Conservation (phyloP, 2,113 vertebrate species). For the Atractosteus spatula region DNA sequence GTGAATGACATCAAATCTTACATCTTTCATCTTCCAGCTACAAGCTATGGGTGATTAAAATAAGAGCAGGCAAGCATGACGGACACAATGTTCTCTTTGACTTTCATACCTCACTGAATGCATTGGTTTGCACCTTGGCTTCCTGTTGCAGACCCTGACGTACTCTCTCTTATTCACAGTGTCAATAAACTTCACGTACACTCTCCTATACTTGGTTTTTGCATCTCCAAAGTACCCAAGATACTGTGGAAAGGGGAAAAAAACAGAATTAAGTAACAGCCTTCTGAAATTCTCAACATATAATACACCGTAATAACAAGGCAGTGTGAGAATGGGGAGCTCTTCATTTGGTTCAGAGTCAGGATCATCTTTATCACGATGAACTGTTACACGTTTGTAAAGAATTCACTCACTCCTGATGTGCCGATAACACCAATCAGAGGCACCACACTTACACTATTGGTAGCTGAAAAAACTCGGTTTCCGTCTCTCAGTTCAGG, state of each 20-base stretch:
- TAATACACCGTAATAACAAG: background rate
- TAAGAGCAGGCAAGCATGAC: background rate
- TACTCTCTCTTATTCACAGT: conserved; percentile 97
- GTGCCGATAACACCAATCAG: too few species aligned
- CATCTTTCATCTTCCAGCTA: too few species aligned
- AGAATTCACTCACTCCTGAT: too few species aligned
- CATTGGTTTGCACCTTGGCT: conserved; percentile 86
- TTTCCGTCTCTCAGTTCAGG: conserved; percentile 91
- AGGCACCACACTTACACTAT: conserved; percentile 84
- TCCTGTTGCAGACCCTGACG: conserved; percentile 91
- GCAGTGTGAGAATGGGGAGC: background rate
- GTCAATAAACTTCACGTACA: conserved; percentile 96
- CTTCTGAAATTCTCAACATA: background rate
- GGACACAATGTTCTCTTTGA: background rate
- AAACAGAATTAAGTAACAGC: background rate
- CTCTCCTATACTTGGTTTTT: conserved; percentile 92
- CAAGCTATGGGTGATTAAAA: background rate
- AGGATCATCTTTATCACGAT: too few species aligned
- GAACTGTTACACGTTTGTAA: too few species aligned
- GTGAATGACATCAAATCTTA: too few species aligned
- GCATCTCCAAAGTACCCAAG: conserved; percentile 97
- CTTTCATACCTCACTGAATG: conserved; percentile 79
- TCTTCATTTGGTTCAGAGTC: too few species aligned
- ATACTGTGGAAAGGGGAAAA: conserved; percentile 67
- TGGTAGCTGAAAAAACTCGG: conserved; percentile 94